Percentiles rank a stretch among this genome's conserved stretches.
phyloP scores from a whole-genome alignment of 1,140 invertebrate species.

The Lepidurus arcticus region DNA sequence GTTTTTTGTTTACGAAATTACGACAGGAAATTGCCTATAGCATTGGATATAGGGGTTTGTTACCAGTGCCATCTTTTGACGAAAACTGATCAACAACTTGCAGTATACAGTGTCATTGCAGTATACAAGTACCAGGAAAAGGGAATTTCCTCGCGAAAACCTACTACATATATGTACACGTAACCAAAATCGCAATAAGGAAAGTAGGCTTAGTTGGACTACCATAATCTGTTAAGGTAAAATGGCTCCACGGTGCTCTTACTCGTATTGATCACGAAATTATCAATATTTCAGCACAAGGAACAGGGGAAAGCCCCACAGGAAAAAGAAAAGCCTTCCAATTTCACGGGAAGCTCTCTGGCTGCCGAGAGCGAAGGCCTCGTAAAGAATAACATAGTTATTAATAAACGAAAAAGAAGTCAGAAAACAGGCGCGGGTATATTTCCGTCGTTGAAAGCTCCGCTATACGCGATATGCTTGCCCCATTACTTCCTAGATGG shows the following conservation, averaged over 20 bases:
- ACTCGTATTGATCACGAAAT: conserved; percentile 16
- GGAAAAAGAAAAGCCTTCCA: background rate
- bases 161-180: too few relatives aligned
- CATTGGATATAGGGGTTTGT: too few relatives aligned
- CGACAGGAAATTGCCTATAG: too few relatives aligned
- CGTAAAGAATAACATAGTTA: conserved; percentile 5
- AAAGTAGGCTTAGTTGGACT: too few relatives aligned
- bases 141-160: too few relatives aligned
- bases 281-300: conserved; percentile 18
- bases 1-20: background rate
- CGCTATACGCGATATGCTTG: background rate
- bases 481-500: background rate
- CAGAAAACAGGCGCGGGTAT: background rate
- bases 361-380: background rate
- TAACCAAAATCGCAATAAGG: too few relatives aligned
- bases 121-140: too few relatives aligned
- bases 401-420: background rate
- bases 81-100: too few relatives aligned
- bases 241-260: background rate
- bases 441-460: background rate
- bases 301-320: background rate
- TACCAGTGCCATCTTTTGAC: too few relatives aligned
- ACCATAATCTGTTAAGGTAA: background rate
- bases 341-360: background rate
- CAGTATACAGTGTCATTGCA: too few relatives aligned